Conservation (phyloP, 2,113 vertebrate species). For the Psittacara wagleri region DNA sequence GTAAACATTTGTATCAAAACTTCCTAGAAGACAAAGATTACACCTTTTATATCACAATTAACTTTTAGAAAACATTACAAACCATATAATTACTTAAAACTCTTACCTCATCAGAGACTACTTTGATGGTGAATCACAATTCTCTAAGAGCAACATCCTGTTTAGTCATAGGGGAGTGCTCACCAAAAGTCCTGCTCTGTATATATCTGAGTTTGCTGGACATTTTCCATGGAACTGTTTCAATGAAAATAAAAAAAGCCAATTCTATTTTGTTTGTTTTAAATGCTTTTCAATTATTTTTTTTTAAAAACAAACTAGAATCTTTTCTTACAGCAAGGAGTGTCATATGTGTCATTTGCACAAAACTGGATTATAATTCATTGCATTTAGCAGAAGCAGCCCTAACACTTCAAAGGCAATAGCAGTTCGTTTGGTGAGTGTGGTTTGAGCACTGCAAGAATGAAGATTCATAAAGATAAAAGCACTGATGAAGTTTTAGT, state of each 20-base stretch:
- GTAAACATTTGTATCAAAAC: background rate
- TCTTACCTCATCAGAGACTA: constrained; percentile 15
- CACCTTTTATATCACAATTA: background rate
- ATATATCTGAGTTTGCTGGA: background rate
- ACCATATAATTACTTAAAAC: background rate
- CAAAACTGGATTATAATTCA: background rate
- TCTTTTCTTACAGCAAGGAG: background rate
- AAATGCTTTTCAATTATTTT: background rate
- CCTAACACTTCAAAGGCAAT: background rate
- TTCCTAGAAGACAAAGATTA: background rate
- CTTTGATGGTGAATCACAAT: constrained; percentile 21
- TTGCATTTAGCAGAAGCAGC: background rate
- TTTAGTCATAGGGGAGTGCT: background rate
- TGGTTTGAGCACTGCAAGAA: background rate
- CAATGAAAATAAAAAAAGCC: background rate
- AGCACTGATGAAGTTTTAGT: background rate
- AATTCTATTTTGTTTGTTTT: background rate
- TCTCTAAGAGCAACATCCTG: constrained; percentile 19
- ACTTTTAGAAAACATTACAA: background rate
- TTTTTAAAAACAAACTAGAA: background rate
- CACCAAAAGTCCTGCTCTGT: background rate
- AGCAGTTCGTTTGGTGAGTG: background rate
- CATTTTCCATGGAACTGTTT: background rate
- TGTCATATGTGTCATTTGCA: background rate
- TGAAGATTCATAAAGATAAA: background rate